These are phyloP conservation scores for Lagocephalus sceleratus DNA, from an alignment of 2,797 vertebrate species.

Conservation along the genomic window DNA sequence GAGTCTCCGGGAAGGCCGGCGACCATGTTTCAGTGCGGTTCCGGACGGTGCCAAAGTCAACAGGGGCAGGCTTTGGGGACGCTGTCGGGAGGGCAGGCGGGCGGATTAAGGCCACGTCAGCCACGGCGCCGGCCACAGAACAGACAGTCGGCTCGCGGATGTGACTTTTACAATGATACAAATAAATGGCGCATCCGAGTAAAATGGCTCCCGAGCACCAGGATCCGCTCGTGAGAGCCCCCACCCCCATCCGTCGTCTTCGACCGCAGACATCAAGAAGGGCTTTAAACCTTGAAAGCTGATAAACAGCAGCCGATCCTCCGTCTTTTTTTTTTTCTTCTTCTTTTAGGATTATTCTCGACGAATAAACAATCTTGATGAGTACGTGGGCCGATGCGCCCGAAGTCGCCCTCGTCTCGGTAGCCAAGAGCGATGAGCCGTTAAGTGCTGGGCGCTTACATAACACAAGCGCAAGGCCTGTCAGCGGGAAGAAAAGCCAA, in stretches of 20 bases:
- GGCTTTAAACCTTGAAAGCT: no score
- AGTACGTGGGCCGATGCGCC: conserved; percentile 61
- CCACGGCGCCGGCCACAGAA: conserved; percentile 47
- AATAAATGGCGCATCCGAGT: conserved; percentile 46
- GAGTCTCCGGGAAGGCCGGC: conserved; percentile 17
- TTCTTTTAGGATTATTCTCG: background rate
- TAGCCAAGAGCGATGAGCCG: conserved; percentile 56
- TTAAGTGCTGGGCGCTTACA: conserved; percentile 58
- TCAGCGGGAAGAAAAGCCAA: conserved; percentile 55
- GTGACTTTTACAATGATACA: conserved; percentile 65
- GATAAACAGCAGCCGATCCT: conserved; percentile 6
- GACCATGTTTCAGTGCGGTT: conserved; percentile 21
- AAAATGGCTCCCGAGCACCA: conserved; percentile 24
- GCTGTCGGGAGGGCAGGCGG: conserved; percentile 39
- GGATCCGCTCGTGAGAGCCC: conserved; percentile 16
- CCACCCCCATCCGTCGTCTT: no score
- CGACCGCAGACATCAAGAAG: no score
- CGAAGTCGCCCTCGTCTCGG: conserved; percentile 57
- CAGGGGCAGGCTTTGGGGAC: conserved; percentile 36
- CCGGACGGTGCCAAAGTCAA: conserved; percentile 34
- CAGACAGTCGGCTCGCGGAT: conserved; percentile 64
- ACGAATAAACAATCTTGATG: conserved; percentile 43
- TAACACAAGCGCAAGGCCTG: conserved; percentile 54
- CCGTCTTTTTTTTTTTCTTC: background rate
- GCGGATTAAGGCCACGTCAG: conserved; percentile 69